A percentile compares a stretch with the other conserved stretches of the same genome.
Evolutionary conservation across 2,113 vertebrate genomes (phyloP).

Genomic region (Pedetes capensis): DNA sequence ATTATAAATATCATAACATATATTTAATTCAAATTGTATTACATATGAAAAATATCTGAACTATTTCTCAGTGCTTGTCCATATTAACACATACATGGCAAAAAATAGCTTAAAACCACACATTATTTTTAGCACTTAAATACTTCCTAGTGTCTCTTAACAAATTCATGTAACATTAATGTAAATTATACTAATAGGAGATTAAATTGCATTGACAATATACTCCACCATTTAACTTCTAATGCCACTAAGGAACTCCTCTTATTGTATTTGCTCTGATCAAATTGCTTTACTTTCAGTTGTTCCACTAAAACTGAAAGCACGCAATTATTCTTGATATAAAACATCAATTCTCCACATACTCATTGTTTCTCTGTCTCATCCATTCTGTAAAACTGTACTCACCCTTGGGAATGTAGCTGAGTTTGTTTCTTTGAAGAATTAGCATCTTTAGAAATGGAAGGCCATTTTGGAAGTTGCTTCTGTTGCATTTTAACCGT

Average conservation of each 20-base stretch:
- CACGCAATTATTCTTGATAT: background rate
- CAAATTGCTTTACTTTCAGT: background rate
- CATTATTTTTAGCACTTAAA: constrained; percentile 8
- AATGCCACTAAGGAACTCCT: background rate
- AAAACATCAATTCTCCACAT: background rate
- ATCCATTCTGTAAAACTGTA: background rate
- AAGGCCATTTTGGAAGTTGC: background rate
- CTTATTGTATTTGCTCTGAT: background rate
- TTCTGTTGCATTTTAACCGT: background rate
- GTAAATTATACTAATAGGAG: background rate
- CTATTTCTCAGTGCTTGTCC: constrained; percentile 21
- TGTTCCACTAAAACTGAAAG: constrained; percentile 16
- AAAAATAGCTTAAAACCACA: background rate
- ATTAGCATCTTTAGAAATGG: constrained; percentile 80
- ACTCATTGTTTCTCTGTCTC: background rate
- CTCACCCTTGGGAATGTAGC: constrained; percentile 89
- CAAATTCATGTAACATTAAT: background rate
- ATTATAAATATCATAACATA: background rate
- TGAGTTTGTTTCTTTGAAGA: constrained; percentile 87
- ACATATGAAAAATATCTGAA: background rate
- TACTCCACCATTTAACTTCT: background rate
- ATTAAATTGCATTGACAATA: background rate
- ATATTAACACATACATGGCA: background rate
- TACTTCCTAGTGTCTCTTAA: background rate
- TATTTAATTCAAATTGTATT: constrained; percentile 15